Base-by-base conservation (phyloP, 2,888 invertebrate genomes). In the Diplazon laetatorius region DNA sequence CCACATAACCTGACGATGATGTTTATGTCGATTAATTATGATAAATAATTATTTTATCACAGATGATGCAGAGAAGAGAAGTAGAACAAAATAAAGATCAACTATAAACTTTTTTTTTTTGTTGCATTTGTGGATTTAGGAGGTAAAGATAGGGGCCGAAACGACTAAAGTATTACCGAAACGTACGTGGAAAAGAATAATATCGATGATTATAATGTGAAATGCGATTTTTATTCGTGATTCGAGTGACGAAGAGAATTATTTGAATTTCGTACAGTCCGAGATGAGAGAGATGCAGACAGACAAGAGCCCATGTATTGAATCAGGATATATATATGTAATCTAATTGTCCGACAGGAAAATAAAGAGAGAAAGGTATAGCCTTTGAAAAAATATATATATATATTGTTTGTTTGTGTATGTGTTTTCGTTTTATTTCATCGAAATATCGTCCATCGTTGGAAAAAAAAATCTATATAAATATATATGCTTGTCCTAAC, bases 1-100 rank as follows among this genome's bases (percentile, higher is more conserved):
- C n/a, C n/a, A n/a, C n/a, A n/a, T n/a, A n/a, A n/a, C n/a, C 86
- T 71, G 84, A 82, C 83, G 78, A 84, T 85, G 81, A 80, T 63
- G 76, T 60, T n/a, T 55, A 63, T 59, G 72, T 78, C 63, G 44
- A 70, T 57, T n/a, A 52, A 60, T 76, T 48, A 74, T 55, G 39
- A 37, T 35, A 22, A 52, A 39, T 37, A n/a, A n/a, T 37, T 10
- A 30, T 59, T 30, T 8, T 59, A 59, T 55, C 2, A 55, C 3
- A 35, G 14, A 50, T 22, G 12, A 39, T 12, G 18, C n/a, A 18
- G 37, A 6, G 6, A 6, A 30, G 30, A 30, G n/a, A n/a, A n/a
- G n/a, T n/a, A 39, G 20, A 59, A 20, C 37, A 59, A 37, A 6
- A 39, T 20, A 18, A 16, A 30, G 20, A 55, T 30, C 9, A 30